Evolutionary conservation across 2,888 invertebrate species (phyloP).

Genomic region (Drosophila gaucha): DNA sequence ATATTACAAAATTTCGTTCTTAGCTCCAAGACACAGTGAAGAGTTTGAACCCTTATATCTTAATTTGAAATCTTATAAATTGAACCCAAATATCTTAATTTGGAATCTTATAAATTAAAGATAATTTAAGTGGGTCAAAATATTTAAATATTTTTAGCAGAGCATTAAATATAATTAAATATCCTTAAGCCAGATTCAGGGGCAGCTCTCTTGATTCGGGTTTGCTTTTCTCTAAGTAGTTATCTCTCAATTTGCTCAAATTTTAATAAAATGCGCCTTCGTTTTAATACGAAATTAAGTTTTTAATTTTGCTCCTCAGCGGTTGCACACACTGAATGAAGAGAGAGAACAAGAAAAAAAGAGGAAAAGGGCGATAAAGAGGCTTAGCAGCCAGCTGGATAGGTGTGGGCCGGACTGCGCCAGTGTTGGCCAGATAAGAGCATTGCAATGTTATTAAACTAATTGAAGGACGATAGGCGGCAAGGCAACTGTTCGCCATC

Average conservation of each 20-base stretch:
- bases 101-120: too few species aligned
- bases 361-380: conserved; percentile 32
- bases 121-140: too few species aligned
- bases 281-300: conserved; percentile 18
- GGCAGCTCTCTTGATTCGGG: too few species aligned
- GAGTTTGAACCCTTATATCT: too few species aligned
- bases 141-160: too few species aligned
- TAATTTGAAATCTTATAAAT: too few species aligned
- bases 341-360: neutral
- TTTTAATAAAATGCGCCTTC: neutral
- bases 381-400: conserved; percentile 52
- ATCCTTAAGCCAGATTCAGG: too few species aligned
- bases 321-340: conserved; percentile 12
- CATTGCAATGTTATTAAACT: conserved; percentile 73
- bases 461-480: conserved; percentile 77
- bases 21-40: neutral
- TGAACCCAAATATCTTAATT: too few species aligned
- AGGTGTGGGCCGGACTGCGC: conserved; percentile 20
- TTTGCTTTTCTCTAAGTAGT: neutral
- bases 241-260: neutral
- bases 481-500: conserved; percentile 23
- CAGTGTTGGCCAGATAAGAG: conserved; percentile 59
- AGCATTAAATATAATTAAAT: too few species aligned
- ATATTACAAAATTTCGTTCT: neutral
- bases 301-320: conserved; percentile 7